These are phyloP conservation scores for Drosophila sturtevanti DNA, from an alignment of 1,140 invertebrate genomes.

Conservation along the genomic window DNA sequence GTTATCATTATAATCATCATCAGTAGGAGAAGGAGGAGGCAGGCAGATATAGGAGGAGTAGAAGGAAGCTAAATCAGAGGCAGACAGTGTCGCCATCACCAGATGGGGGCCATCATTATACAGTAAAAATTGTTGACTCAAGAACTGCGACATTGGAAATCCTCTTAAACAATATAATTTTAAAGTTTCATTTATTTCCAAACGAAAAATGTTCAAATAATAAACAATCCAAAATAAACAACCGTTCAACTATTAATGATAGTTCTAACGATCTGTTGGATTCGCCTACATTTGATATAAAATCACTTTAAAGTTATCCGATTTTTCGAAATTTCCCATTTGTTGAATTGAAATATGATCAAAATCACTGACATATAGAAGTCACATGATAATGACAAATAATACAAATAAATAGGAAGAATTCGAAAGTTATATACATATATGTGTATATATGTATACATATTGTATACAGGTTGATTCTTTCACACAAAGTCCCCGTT, in stretches of 20 bases:
- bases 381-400: not conserved
- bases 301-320: too few species aligned
- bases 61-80: too few species aligned
- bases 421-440: not conserved
- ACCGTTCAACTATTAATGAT: too few species aligned
- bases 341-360: not conserved
- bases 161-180: not conserved
- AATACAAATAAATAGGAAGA: conserved; percentile 2
- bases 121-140: not conserved
- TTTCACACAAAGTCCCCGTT: not conserved
- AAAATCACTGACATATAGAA: not conserved
- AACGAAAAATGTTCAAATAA: too few species aligned
- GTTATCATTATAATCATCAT: conserved; percentile 67
- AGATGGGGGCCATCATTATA: not conserved
- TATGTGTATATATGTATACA: too few species aligned
- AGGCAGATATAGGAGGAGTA: conserved; percentile 12
- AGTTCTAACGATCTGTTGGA: too few species aligned
- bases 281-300: too few species aligned
- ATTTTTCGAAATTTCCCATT: too few species aligned
- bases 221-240: too few species aligned
- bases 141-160: not conserved
- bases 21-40: conserved; percentile 29
- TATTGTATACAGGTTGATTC: not conserved
- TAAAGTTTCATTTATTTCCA: too few species aligned
- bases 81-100: conserved; percentile 13